Evolutionary conservation across 2,888 invertebrate genomes (phyloP).

Genomic region (Limnephilus lunatus): DNA sequence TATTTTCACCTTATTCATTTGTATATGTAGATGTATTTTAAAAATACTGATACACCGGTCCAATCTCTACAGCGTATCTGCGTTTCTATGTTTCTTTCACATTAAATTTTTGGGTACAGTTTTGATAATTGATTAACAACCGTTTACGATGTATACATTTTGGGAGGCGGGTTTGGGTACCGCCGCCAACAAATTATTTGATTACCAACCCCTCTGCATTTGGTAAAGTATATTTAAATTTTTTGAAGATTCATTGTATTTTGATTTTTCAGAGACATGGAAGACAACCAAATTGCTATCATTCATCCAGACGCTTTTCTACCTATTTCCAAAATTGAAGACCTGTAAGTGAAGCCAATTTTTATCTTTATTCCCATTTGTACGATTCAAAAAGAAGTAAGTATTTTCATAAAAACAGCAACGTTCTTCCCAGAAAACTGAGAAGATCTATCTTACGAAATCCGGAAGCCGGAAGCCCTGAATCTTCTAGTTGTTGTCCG

Average conservation of each 20-base stretch:
- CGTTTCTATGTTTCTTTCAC: too few species aligned
- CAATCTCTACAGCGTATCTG: too few species aligned
- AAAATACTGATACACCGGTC: too few species aligned
- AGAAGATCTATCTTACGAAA: neutral
- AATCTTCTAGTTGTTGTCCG: neutral
- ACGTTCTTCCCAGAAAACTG: neutral
- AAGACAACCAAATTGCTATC: conserved; percentile 88
- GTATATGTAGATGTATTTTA: too few species aligned
- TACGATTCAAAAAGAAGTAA: neutral
- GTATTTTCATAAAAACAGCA: neutral
- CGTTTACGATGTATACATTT: too few species aligned
- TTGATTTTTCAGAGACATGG: conserved; percentile 85
- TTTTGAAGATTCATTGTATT: neutral
- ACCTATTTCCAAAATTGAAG: conserved; percentile 86
- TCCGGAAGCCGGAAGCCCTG: neutral
- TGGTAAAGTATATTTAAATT: too few species aligned
- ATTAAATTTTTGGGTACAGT: too few species aligned
- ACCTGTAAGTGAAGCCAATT: conserved; percentile 83
- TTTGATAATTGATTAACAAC: too few species aligned
- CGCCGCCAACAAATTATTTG: too few species aligned
- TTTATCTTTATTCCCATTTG: neutral
- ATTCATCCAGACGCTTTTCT: conserved; percentile 93
- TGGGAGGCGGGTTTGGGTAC: too few species aligned
- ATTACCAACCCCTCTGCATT: too few species aligned
- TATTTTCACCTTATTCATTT: too few species aligned